Conservation (phyloP, 2,113 vertebrate species). For the Eublepharis macularius region DNA sequence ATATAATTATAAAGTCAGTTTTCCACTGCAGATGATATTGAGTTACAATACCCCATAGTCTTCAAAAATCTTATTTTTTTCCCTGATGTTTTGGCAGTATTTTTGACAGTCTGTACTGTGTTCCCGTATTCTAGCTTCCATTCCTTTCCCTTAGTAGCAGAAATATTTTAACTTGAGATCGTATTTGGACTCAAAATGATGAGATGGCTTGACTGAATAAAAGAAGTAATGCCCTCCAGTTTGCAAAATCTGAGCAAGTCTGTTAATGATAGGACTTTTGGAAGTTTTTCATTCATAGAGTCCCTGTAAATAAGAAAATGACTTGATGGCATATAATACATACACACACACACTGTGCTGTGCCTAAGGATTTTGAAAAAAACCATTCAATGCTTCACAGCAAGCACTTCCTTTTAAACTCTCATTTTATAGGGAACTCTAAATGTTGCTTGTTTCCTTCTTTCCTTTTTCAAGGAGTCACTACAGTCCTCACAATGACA, state of each 20-base stretch:
- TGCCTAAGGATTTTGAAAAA: not conserved
- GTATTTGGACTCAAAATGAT: no score
- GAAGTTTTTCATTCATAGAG: no score
- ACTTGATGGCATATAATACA: no score
- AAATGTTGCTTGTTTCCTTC: not conserved
- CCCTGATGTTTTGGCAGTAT: no score
- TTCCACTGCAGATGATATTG: not conserved
- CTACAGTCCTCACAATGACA: conserved; percentile 98
- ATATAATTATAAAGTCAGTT: not conserved
- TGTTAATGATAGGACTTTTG: no score
- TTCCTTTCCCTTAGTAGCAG: not conserved
- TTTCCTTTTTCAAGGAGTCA: conserved; percentile 82
- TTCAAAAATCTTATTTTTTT: no score
- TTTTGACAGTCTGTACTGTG: not conserved
- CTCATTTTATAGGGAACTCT: fast-evolving
- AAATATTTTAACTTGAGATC: not conserved
- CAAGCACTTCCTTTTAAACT: not conserved
- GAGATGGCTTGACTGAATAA: no score
- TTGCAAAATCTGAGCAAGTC: no score
- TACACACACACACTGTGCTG: no score
- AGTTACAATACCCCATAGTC: no score
- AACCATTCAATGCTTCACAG: not conserved
- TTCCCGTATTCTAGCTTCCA: not conserved
- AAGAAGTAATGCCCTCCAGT: no score
- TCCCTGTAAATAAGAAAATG: no score